These are phyloP conservation scores for Macrobrachium rosenbergii DNA, from an alignment of 1,140 invertebrate genomes.

Conservation along the genomic window DNA sequence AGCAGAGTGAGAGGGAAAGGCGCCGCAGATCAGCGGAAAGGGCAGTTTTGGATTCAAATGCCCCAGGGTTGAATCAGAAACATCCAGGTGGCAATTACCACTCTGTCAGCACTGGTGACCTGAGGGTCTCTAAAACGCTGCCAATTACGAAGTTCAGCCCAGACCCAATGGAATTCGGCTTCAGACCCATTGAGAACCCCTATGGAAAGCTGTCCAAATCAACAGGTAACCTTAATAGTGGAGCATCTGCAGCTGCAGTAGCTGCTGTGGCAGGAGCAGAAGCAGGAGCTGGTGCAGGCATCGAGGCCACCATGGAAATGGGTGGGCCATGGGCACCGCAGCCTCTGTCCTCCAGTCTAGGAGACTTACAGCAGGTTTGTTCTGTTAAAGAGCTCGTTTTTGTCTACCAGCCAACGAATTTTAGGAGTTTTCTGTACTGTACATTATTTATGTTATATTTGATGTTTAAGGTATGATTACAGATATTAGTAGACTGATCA, in stretches of 20 bases:
- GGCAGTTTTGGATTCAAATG: neutral
- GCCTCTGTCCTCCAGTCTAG: constrained; percentile 56
- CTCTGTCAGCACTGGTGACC: constrained; percentile 54
- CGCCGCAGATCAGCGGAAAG: constrained; percentile 45
- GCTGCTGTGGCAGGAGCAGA: constrained; percentile 61
- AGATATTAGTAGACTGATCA: too few species aligned
- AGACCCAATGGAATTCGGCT: constrained; percentile 66
- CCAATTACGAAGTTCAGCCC: constrained; percentile 65
- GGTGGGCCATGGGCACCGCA: constrained; percentile 34
- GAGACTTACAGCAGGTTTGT: constrained; percentile 63
- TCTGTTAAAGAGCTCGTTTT: neutral
- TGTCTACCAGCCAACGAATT: too few species aligned
- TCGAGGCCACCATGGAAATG: constrained; percentile 23
- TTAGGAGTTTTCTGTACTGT: too few species aligned
- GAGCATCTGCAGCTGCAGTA: constrained; percentile 51
- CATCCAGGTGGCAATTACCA: neutral
- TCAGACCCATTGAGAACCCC: constrained; percentile 62
- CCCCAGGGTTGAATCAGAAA: too few species aligned
- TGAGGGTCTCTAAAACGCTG: constrained; percentile 54
- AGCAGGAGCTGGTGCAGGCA: constrained; percentile 57
- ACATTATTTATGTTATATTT: too few species aligned
- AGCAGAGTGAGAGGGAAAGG: constrained; percentile 59
- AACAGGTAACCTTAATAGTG: constrained; percentile 56
- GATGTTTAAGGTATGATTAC: too few species aligned
- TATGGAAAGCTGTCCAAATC: constrained; percentile 62